These are phyloP conservation scores for Cichladusa arquata DNA, from an alignment of 2,113 vertebrate species.

Conservation along the genomic window DNA sequence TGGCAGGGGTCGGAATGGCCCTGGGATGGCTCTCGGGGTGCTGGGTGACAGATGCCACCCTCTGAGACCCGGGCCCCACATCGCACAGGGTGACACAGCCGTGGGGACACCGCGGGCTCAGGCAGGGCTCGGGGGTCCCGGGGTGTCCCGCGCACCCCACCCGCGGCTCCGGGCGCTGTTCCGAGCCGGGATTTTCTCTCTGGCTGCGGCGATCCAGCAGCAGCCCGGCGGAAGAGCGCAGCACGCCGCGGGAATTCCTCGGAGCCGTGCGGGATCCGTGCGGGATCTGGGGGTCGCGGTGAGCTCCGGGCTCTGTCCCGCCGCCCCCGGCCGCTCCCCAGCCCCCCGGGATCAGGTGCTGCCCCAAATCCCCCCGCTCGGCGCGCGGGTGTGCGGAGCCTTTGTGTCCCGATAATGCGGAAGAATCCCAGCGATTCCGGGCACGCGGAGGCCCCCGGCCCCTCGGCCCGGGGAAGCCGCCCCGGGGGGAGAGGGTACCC, in stretches of 20 bases:
- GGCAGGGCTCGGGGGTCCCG: not conserved
- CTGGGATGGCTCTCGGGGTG: accelerated
- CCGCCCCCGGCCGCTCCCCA: not conserved
- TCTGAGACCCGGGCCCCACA: accelerated
- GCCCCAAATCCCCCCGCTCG: not conserved
- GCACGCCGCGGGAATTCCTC: not conserved
- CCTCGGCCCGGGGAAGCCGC: not conserved
- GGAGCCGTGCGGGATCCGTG: accelerated
- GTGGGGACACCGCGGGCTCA: accelerated
- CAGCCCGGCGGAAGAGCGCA: not conserved
- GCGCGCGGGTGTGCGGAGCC: not conserved
- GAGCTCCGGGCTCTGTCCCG: not conserved
- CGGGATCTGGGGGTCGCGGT: not conserved
- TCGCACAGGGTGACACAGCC: not conserved
- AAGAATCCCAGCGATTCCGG: constrained; percentile 29
- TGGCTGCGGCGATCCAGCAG: not conserved
- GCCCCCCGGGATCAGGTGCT: not conserved
- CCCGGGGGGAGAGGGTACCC: not conserved
- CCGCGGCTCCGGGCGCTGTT: not conserved
- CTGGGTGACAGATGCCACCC: not conserved
- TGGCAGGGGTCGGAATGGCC: not conserved
- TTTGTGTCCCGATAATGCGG: not conserved
- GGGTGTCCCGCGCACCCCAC: accelerated
- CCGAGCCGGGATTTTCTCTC: accelerated
- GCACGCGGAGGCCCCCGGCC: not conserved